Base-by-base conservation (phyloP, 2,888 invertebrate genomes). In the Ophion costatus region DNA sequence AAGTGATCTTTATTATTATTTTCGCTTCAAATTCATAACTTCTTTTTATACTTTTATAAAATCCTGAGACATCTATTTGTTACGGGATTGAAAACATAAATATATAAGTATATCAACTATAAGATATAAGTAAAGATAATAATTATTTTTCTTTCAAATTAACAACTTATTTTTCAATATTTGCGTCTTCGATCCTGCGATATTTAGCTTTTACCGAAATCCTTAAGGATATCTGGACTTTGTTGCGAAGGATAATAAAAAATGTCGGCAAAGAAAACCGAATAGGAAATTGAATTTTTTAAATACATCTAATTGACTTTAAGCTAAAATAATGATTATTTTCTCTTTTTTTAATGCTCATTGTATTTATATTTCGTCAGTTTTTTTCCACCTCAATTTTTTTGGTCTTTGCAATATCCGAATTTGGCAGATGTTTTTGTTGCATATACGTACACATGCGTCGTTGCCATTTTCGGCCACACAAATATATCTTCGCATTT, bases 401-500 rank as follows among this genome's bases (percentile, higher is more conserved):
- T 38, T 38, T 38, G 38, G 9, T 38, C 38, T 38, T 38, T 38
- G 38, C 6, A 6, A 38, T 38, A 38, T 38, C 38, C 9, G 38
- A 38, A 42, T 22, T 14, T 42, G 67, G 38, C 10, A 42, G 38
- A 22, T 42, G 14, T 38, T 38, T 38, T 38, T 38, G 0, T 38
- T 38, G 7, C 9, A n/a, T 24, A 11, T 29, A 14, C 33, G 29
- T 42, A 51, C 11, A 51, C 64, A 29, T 14, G 45, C 24, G 9
- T 17, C 69, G 45, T 45, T 51, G 29, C 42, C 45, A 69, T 24
- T 51, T 10, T 70, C 66, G 33, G 63, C 61, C 59, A 61, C 14
- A 59, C 61, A 11, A 66, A 69, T 61, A 29, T n/a, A 59, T 42
- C 20, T 9, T 1, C 9, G 42, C 17, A 59, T n/a, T 17, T 51